Base-by-base conservation (phyloP, 2,797 vertebrate genomes). In the Silurus aristotelis region DNA sequence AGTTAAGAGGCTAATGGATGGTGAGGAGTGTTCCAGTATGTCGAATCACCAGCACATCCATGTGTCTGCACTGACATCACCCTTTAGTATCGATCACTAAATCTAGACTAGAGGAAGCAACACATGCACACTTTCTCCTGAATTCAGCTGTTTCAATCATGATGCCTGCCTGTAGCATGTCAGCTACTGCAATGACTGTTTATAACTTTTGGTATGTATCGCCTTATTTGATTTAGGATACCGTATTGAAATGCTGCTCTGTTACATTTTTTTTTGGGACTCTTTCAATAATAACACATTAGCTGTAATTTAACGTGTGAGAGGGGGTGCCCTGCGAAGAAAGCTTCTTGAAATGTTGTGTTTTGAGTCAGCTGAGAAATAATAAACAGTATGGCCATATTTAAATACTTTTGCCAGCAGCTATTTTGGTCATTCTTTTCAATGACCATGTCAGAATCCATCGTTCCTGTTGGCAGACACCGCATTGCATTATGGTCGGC, bases 31-130 rank as follows among this genome's bases (percentile, higher is more conserved):
- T n/a, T 72, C 12, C 27, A 68, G 27, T 48, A 3, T 48, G 70
- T 17, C 2, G 3, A 38, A 77, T 58, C 48, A 20, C 15, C 55
- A 31, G 8, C n/a, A 58, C 25, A 20, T 58, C 27, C 56, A 76
- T 20, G 20, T 27, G 58, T 77, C 75, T 77, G 25, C 9, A 31
- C 73, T 78, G 75, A 78, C 75, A 22, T 78, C 56, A 60, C 17
- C 19, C 19, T 38, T 60, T 8, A 38, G 75, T 77, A 17, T 60
- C 12, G 27, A 5, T 22, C 4, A 58, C 17, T 58, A 58, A 58
- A 77, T 31, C 8, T 58, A 58, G 55, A 22, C 27, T 13, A 43
- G 38, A 43, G 56, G 5, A 38, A 5, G 3, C 56, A 63, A 46
- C 38, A 43, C 10, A 78, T 61, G 56, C 10, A 63, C 4, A 79